Evolutionary conservation across 2,888 invertebrate species (phyloP), one percentile per base, ranked within the genome.

Genomic region (Coecobrya sp.): DNA sequence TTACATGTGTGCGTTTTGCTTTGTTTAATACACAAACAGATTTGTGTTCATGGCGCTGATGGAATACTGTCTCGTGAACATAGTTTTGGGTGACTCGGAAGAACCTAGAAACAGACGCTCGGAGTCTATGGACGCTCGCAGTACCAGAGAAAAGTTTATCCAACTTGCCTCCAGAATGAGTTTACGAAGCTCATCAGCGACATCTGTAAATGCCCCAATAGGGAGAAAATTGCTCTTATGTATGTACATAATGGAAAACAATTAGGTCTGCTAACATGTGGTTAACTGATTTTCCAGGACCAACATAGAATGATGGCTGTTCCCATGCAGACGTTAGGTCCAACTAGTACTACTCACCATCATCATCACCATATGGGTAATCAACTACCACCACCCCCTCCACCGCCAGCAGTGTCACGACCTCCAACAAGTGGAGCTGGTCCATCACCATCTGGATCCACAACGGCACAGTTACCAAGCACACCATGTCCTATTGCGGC

Each of bases 41-140:
- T 98, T 98, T 96, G 98, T 98, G 95, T 98, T 98, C 95, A 98
- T 98, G 98, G 98, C 98, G 0, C 96, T 98, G 84, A 98, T 98
- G 98, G 98, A 98, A 95, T 98, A 98, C 95, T 98, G 98, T 95
- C 96, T 98, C 94, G 98, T 98, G 42, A 98, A 98, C 95, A 98
- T 98, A 42, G 97, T 98, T 0, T 96, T 98, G 19, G 97, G 98
- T 13, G 97, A 98, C 95, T 97, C 97, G 0, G 96, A 97, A 42
- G 94, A 95, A 87, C 91, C 84, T 49, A 85, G 86, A 62, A 36
- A 73, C 76, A 87, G 93, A 19, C n/a, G n/a, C n/a, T n/a, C n/a
- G n/a, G n/a, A 90, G 0, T 93, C 93, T 7, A 86, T 93, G 3
- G 88, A 91, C 30, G 89, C 81, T 25, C 79, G 91, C 27, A 89